Conservation (phyloP, 2,888 invertebrate species). For the Limnephilus auricula region DNA sequence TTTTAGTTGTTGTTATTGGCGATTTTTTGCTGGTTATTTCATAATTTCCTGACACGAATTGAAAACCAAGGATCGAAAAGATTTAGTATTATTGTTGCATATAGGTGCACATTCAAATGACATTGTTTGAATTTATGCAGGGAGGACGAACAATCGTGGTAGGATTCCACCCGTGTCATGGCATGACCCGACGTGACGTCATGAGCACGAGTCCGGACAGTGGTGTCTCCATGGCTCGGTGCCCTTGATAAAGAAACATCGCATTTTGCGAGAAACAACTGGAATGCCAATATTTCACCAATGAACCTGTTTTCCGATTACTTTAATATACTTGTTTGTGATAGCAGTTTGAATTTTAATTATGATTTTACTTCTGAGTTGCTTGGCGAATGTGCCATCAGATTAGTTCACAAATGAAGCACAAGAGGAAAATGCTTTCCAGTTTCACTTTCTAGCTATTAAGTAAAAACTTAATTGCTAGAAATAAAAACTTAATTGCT, state of each 20-base stretch:
- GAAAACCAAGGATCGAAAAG: background rate
- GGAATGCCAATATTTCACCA: slow-evolving; percentile 61
- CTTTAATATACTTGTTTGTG: slow-evolving; percentile 54
- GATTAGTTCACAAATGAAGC: background rate
- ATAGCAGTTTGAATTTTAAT: slow-evolving; percentile 63
- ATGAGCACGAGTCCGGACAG: slow-evolving; percentile 5
- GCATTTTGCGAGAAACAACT: slow-evolving; percentile 58
- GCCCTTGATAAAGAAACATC: slow-evolving; percentile 62
- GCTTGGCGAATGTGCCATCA: background rate
- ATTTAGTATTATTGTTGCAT: background rate
- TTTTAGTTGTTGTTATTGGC: too few relatives aligned
- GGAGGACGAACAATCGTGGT: background rate
- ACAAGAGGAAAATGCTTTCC: background rate
- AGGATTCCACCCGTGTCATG: background rate
- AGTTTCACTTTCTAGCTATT: background rate
- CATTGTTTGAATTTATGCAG: background rate
- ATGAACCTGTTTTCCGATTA: slow-evolving; percentile 61
- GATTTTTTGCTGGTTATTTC: background rate
- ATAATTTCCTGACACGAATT: background rate
- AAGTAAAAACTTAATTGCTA: too few relatives aligned
- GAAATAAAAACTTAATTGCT: too few relatives aligned
- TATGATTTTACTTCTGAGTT: slow-evolving; percentile 34
- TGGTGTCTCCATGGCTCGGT: background rate
- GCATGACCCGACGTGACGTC: background rate
- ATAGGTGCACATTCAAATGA: background rate